Evolutionary conservation across 2,113 vertebrate species (phyloP).

Genomic region (Petaurus breviceps): DNA sequence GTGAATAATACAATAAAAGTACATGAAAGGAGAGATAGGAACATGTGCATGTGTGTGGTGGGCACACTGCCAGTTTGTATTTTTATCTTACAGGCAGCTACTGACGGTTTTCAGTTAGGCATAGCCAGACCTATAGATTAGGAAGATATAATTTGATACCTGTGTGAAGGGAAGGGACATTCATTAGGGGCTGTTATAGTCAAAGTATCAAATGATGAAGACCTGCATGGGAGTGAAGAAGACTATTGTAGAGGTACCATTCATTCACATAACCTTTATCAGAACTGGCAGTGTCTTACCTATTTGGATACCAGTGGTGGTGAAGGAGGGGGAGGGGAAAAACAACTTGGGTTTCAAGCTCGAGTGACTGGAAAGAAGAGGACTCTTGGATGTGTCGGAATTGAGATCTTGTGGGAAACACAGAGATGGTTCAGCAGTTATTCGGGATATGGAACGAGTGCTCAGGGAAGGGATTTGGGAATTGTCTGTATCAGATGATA

Average conservation of each 20-base stretch:
- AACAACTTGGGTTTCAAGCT: background rate
- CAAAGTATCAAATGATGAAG: background rate
- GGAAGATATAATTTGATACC: background rate
- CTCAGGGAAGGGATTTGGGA: background rate
- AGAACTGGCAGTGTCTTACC: background rate
- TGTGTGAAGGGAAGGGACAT: background rate
- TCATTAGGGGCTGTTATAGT: background rate
- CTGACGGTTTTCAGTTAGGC: background rate
- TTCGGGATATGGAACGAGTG: background rate
- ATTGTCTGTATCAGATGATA: background rate
- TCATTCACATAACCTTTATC: background rate
- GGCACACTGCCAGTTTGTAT: background rate
- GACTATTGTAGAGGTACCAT: background rate
- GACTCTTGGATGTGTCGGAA: background rate
- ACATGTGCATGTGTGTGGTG: background rate
- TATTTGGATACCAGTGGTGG: background rate
- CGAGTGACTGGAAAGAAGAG: background rate
- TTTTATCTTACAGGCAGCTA: background rate
- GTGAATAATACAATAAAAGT: background rate
- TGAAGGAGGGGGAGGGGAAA: background rate
- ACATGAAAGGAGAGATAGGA: no score
- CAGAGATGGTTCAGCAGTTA: background rate
- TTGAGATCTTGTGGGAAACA: background rate
- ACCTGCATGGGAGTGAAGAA: background rate
- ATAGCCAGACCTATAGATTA: background rate